These are phyloP conservation scores for Sialia sialis DNA, from an alignment of 2,113 vertebrate species.

Conservation along the genomic window DNA sequence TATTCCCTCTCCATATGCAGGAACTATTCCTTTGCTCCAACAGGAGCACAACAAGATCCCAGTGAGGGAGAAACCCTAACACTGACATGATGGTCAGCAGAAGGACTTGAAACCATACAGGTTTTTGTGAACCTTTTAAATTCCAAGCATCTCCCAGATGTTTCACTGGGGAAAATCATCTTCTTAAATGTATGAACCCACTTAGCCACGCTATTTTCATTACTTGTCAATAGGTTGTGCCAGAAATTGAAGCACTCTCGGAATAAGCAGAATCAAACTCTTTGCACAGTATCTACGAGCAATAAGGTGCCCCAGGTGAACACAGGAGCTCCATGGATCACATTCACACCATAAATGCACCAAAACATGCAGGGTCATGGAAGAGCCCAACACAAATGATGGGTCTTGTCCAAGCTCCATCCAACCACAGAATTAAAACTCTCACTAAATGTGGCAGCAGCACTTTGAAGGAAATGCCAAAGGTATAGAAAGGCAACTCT, in stretches of 20 bases:
- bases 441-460: neutral
- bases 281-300: neutral
- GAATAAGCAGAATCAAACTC: neutral
- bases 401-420: neutral
- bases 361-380: neutral
- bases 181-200: neutral
- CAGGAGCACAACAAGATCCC: neutral
- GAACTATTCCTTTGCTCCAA: neutral
- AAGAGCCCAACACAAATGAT: neutral
- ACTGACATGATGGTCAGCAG: neutral
- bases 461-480: neutral
- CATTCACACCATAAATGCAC: neutral
- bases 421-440: neutral
- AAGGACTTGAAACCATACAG: neutral
- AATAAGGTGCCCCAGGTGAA: neutral
- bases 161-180: neutral
- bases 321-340: neutral
- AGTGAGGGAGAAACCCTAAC: neutral
- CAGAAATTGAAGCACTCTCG: neutral
- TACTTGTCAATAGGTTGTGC: neutral
- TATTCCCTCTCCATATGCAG: neutral
- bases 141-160: neutral
- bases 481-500: neutral
- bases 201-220: neutral
- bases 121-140: neutral